A percentile compares a stretch with the other conserved stretches of the same genome.
These are phyloP conservation scores for Lysiphlebus fabarum DNA, from an alignment of 1,140 invertebrate genomes.

Conservation along the genomic window DNA sequence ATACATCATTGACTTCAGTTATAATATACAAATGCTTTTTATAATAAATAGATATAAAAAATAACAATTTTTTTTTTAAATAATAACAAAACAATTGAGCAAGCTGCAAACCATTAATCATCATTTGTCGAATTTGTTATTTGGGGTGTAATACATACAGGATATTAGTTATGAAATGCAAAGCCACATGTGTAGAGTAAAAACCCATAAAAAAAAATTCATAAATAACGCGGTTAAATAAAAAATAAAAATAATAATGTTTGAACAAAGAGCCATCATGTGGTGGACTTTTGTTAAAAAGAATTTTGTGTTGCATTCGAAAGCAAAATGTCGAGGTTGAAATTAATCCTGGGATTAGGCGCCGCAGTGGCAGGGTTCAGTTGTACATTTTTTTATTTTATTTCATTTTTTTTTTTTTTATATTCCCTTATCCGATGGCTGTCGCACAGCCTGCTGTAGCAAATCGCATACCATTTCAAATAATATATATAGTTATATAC, in stretches of 20 bases:
- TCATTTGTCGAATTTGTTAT: too few species aligned
- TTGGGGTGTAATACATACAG: too few species aligned
- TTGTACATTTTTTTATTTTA: constrained; percentile 8
- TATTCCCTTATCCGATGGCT: constrained; percentile 16
- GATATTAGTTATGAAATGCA: too few species aligned
- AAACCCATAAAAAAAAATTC: constrained; percentile 9
- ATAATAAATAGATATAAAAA: too few species aligned
- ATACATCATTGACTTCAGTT: too few species aligned
- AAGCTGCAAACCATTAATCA: too few species aligned
- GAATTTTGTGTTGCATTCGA: constrained; percentile 13
- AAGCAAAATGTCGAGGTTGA: constrained; percentile 25
- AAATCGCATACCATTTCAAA: constrained; percentile 10
- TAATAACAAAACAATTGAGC: too few species aligned
- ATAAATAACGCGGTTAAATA: not conserved
- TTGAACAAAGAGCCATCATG: constrained; percentile 1
- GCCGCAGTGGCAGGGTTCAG: constrained; percentile 11
- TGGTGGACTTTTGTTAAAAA: constrained; percentile 11
- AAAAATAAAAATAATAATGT: too few species aligned
- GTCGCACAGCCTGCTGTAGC: constrained; percentile 18
- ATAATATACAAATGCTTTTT: too few species aligned
- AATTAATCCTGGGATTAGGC: constrained; percentile 29
- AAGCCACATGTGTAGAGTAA: too few species aligned
- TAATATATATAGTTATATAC: too few species aligned
- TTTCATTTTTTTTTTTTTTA: constrained; percentile 7
- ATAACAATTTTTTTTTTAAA: too few species aligned